phyloP scores from a whole-genome alignment of 2,888 invertebrate species.

The Cristatella mucedo region DNA sequence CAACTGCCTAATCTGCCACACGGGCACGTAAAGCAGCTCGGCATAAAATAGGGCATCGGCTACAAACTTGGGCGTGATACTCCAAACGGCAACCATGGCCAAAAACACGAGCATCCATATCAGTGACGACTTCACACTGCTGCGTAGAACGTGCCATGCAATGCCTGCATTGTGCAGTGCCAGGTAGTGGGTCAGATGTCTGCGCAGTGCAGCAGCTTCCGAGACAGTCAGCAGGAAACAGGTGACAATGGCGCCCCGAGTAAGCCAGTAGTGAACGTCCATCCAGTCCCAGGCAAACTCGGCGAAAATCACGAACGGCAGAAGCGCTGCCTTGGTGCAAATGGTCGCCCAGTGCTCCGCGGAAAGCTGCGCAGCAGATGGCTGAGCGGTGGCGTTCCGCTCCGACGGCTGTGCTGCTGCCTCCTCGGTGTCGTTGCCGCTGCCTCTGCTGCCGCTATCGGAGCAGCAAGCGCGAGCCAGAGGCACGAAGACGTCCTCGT shows the following conservation, averaged over 20 bases:
- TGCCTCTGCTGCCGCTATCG: too few relatives aligned
- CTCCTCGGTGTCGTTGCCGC: not conserved
- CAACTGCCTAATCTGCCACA: not conserved
- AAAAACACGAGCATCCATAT: not conserved
- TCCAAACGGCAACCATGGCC: not conserved
- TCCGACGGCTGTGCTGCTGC: not conserved
- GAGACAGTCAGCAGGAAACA: constrained; percentile 18
- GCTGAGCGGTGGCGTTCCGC: not conserved
- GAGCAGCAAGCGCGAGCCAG: too few relatives aligned
- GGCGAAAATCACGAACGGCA: constrained; percentile 21
- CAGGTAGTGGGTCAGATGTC: too few relatives aligned
- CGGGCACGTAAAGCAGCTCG: not conserved
- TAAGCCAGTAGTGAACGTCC: constrained; percentile 20
- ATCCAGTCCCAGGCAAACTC: constrained; percentile 20
- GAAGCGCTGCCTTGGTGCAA: constrained; percentile 15
- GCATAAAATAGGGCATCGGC: constrained; percentile 5
- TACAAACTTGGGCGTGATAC: not conserved
- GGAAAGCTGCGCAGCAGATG: too few relatives aligned
- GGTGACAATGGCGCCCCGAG: constrained; percentile 17
- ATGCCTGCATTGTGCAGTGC: too few relatives aligned
- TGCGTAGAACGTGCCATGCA: too few relatives aligned
- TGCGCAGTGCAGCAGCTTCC: constrained; percentile 13
- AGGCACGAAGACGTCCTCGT: constrained; percentile 23
- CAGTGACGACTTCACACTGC: not conserved
- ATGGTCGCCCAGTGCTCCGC: not conserved